Conservation (phyloP, 2,113 vertebrate genomes). For the Ceyx melanurus region DNA sequence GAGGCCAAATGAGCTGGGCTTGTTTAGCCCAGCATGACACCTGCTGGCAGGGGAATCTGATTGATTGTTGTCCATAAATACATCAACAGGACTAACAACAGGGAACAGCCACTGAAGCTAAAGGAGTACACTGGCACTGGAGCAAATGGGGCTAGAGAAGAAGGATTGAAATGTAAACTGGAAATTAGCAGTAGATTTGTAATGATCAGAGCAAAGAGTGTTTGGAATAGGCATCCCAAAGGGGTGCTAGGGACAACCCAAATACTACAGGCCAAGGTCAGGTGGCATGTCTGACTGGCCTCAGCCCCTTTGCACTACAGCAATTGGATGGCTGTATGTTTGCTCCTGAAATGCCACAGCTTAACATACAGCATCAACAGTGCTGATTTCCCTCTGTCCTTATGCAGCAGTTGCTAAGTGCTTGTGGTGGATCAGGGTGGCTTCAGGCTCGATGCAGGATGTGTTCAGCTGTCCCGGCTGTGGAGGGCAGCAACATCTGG, state of each 20-base stretch:
- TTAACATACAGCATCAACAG: neutral
- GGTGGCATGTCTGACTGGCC: neutral
- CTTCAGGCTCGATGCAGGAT: neutral
- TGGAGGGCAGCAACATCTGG: slow-evolving; percentile 37
- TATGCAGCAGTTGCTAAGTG: neutral
- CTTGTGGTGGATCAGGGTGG: accelerated
- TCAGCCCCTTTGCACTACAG: neutral
- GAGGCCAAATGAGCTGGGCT: neutral
- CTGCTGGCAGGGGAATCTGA: slow-evolving; percentile 51
- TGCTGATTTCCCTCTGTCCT: neutral
- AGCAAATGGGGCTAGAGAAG: slow-evolving; percentile 47
- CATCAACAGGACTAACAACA: slow-evolving; percentile 50
- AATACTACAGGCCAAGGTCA: neutral
- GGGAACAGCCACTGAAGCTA: slow-evolving; percentile 48
- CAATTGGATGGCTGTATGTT: neutral
- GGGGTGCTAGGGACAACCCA: neutral
- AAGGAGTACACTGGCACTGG: slow-evolving; percentile 56
- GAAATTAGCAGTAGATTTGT: slow-evolving; percentile 46
- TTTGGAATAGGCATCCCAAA: neutral
- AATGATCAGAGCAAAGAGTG: neutral
- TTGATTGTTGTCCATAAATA: slow-evolving; percentile 65
- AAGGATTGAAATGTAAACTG: slow-evolving; percentile 25
- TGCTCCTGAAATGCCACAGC: neutral
- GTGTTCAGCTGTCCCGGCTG: slow-evolving; percentile 1
- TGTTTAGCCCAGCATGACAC: slow-evolving; percentile 62